These are phyloP conservation scores for Epizoanthus fatuus DNA, from an alignment of 92 coral and sea anemone genomes.

Conservation along the genomic window DNA sequence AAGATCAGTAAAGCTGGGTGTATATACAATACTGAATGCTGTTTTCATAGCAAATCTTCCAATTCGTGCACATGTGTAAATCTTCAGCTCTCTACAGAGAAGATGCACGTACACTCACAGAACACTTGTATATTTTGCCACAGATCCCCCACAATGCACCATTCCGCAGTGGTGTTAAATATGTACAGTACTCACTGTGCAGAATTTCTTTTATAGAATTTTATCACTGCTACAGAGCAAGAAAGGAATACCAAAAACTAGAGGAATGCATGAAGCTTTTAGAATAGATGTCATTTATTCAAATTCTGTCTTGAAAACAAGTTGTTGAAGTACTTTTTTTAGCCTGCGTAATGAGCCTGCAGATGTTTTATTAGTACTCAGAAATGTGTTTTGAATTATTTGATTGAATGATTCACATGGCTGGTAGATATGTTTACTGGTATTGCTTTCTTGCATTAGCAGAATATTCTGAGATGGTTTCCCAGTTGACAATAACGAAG, in stretches of 20 bases:
- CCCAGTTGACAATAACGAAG: neutral
- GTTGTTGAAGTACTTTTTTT: neutral
- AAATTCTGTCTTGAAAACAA: neutral
- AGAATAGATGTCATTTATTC: neutral
- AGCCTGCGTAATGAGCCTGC: neutral
- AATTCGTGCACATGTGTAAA: slow-evolving; percentile 19
- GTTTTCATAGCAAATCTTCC: neutral
- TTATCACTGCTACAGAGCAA: slow-evolving; percentile 6
- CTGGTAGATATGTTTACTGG: neutral
- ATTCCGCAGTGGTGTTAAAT: neutral
- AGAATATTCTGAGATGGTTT: neutral
- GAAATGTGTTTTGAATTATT: neutral
- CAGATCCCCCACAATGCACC: neutral
- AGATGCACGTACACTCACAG: slow-evolving; percentile 10
- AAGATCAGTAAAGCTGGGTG: slow-evolving; percentile 14
- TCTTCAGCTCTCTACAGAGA: slow-evolving; percentile 19
- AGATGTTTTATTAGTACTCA: neutral
- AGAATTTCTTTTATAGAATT: slow-evolving; percentile 47
- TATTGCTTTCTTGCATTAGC: slow-evolving; percentile 5
- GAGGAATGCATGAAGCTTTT: neutral
- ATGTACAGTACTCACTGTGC: slow-evolving; percentile 39
- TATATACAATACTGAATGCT: slow-evolving; percentile 24
- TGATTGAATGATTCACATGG: neutral
- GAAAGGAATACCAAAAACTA: slow-evolving; percentile 3
- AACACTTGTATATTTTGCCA: slow-evolving; percentile 47